Evolutionary conservation across 2,888 invertebrate species (phyloP).

Genomic region (Lobophora halterata): DNA sequence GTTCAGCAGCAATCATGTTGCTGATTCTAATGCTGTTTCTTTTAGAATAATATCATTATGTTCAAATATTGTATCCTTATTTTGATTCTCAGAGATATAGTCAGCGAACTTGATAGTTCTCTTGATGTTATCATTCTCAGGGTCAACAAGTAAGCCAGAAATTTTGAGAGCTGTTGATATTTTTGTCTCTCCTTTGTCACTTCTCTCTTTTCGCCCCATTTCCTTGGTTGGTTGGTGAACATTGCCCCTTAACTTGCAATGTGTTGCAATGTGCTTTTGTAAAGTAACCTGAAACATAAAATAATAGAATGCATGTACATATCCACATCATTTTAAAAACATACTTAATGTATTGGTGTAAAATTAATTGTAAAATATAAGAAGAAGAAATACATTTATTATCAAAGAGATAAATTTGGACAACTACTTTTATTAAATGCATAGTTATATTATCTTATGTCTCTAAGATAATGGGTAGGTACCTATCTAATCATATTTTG

Average conservation of each 20-base stretch:
- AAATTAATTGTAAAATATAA: too few relatives aligned
- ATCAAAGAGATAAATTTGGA: too few relatives aligned
- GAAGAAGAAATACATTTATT: too few relatives aligned
- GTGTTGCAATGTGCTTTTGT: constrained; percentile 46
- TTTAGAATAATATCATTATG: not conserved
- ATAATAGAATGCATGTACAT: not conserved
- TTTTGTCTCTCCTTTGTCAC: constrained; percentile 54
- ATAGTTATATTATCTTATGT: too few relatives aligned
- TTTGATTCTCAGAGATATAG: too few relatives aligned
- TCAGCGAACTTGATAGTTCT: constrained; percentile 11
- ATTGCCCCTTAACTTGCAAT: constrained; percentile 10
- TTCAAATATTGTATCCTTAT: not conserved
- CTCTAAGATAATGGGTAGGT: too few relatives aligned
- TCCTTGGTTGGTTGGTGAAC: constrained; percentile 39
- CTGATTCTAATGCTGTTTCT: too few relatives aligned
- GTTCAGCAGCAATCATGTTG: not conserved
- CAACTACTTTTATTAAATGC: too few relatives aligned
- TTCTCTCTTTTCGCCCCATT: constrained; percentile 56
- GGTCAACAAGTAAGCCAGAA: constrained; percentile 43
- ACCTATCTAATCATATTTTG: too few relatives aligned
- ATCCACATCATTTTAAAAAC: too few relatives aligned
- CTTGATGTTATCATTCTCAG: constrained; percentile 20
- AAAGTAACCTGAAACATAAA: constrained; percentile 48
- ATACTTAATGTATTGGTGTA: too few relatives aligned
- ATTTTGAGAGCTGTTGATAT: constrained; percentile 56